A percentile compares a stretch with the other conserved stretches of the same genome.
These are phyloP conservation scores for Tapera naevia DNA, from an alignment of 2,797 vertebrate species.

Conservation along the genomic window DNA sequence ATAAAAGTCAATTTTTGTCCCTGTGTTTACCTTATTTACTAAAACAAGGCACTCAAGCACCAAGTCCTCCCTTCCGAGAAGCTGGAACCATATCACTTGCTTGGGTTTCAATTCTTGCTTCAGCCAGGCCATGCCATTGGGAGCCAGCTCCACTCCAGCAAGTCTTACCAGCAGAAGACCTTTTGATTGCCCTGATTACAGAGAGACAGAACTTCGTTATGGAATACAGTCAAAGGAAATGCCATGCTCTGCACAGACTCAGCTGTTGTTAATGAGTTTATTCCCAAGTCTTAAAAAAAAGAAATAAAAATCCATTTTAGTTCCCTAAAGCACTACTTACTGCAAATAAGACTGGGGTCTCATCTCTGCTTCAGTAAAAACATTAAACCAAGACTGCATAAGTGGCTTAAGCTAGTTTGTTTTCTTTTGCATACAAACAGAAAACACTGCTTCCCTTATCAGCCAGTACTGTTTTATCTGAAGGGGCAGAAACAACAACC, in stretches of 20 bases:
- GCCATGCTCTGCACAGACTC: neutral
- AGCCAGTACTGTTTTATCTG: neutral
- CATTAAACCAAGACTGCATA: neutral
- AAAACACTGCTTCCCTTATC: neutral
- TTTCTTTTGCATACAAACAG: neutral
- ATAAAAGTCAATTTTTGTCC: neutral
- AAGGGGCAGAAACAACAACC: neutral
- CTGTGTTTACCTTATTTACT: conserved; percentile 72
- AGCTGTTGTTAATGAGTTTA: neutral
- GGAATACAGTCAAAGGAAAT: neutral
- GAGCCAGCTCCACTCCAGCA: conserved; percentile 89
- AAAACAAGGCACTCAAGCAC: conserved; percentile 85
- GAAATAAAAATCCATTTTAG: neutral
- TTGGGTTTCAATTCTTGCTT: conserved; percentile 76
- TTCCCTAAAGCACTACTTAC: neutral
- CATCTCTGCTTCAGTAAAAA: neutral
- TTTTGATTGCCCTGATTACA: conserved; percentile 68
- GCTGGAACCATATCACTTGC: conserved; percentile 88
- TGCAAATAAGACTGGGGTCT: neutral
- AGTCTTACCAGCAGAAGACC: conserved; percentile 82
- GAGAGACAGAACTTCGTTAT: neutral
- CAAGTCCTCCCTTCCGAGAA: conserved; percentile 83
- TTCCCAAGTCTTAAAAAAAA: neutral
- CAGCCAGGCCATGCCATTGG: conserved; percentile 82
- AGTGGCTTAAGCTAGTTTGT: neutral